phyloP scores from a whole-genome alignment of 2,113 vertebrate species.

The Miniopterus natalensis region DNA sequence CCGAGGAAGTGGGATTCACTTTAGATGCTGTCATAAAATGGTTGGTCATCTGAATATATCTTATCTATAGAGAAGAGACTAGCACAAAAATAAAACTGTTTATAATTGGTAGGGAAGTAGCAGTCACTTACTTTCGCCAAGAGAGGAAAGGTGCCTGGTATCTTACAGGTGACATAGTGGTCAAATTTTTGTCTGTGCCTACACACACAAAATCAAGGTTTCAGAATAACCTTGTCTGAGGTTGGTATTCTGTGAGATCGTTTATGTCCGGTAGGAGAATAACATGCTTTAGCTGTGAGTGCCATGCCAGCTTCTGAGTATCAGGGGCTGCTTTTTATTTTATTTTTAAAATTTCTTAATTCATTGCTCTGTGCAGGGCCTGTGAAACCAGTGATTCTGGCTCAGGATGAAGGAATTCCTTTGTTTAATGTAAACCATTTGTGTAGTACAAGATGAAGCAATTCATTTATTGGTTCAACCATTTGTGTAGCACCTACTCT shows the following conservation, averaged over 20 bases:
- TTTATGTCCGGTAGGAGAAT: not conserved
- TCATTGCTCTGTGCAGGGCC: not conserved
- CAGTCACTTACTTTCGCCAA: not conserved
- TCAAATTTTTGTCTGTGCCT: not conserved
- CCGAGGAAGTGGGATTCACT: not conserved
- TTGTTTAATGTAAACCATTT: not conserved
- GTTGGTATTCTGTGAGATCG: not conserved
- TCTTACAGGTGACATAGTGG: not conserved
- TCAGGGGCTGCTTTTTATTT: not conserved
- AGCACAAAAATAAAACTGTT: not conserved
- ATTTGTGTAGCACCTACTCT: not conserved
- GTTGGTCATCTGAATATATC: not conserved
- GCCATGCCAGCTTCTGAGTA: not conserved
- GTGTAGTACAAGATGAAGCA: not conserved
- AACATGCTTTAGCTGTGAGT: not conserved
- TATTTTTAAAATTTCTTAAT: not conserved
- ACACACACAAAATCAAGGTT: not conserved
- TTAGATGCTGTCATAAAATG: constrained; percentile 25
- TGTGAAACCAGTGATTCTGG: constrained; percentile 12
- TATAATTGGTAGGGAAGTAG: not conserved
- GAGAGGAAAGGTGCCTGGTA: not conserved
- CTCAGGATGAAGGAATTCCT: not conserved
- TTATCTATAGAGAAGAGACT: not conserved
- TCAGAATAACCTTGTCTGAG: constrained; percentile 5
- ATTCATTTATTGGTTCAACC: not conserved